These are phyloP conservation scores for Neofelis nebulosa DNA, from an alignment of 2,113 vertebrate species.

Conservation along the genomic window DNA sequence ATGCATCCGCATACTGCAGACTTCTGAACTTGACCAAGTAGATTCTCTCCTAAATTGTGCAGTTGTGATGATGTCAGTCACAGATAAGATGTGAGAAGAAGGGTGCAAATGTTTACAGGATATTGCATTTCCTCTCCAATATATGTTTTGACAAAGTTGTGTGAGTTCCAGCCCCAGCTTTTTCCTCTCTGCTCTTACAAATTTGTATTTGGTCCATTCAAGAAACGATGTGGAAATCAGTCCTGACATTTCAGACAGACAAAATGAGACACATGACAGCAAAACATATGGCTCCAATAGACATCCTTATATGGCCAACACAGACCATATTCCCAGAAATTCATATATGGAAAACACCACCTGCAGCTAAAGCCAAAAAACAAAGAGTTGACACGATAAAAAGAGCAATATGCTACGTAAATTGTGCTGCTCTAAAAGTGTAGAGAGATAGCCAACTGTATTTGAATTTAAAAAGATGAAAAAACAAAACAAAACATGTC, in stretches of 20 bases:
- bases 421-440: constrained; percentile 50
- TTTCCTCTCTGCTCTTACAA: constrained; percentile 42
- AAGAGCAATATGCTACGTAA: constrained; percentile 70
- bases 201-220: constrained; percentile 64
- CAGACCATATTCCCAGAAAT: constrained; percentile 73
- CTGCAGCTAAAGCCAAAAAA: constrained; percentile 76
- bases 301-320: constrained; percentile 70
- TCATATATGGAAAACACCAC: constrained; percentile 77
- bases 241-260: constrained; percentile 70
- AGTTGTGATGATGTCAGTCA: constrained; percentile 68
- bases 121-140: constrained; percentile 74
- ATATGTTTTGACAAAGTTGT: constrained; percentile 69
- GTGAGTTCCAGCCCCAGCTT: constrained; percentile 36
- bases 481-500: constrained; percentile 54
- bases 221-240: constrained; percentile 53
- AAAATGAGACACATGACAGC: constrained; percentile 66
- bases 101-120: constrained; percentile 77
- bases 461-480: constrained; percentile 78
- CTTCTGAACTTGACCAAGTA: constrained; percentile 15
- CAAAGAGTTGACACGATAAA: constrained; percentile 66
- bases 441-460: constrained; percentile 71
- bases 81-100: constrained; percentile 74
- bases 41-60: constrained; percentile 58
- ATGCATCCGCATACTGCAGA: neutral
- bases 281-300: constrained; percentile 52